Percentiles rank a stretch among this genome's conserved stretches.
phyloP scores from a whole-genome alignment of 2,888 invertebrate species.

The Phrixothrix hirtus region DNA sequence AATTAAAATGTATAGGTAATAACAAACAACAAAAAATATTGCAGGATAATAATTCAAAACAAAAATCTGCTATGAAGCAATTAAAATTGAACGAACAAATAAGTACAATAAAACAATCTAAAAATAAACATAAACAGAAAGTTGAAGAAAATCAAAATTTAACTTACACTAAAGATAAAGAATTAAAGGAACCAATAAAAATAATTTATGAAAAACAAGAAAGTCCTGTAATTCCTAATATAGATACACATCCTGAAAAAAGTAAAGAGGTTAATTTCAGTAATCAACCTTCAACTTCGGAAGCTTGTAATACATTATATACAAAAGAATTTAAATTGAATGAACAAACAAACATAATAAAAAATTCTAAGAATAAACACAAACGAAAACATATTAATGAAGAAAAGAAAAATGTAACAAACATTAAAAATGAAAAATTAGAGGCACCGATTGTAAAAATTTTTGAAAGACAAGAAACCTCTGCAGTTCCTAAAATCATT shows the following conservation, averaged over 20 bases:
- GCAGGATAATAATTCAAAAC: background rate
- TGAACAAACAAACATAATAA: no score
- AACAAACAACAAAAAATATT: slow-evolving; percentile 23
- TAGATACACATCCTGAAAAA: slow-evolving; percentile 38
- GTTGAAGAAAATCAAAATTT: slow-evolving; percentile 23
- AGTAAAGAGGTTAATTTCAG: background rate
- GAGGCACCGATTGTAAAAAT: slow-evolving; percentile 38
- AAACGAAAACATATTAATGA: background rate
- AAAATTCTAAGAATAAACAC: no score
- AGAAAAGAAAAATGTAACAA: background rate
- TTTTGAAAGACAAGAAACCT: slow-evolving; percentile 39
- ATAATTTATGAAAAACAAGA: slow-evolving; percentile 44
- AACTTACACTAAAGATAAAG: background rate
- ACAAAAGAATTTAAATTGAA: no score
- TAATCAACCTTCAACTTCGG: background rate
- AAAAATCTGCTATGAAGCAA: background rate
- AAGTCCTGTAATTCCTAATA: slow-evolving; percentile 38
- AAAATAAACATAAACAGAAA: slow-evolving; percentile 22
- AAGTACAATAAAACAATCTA: slow-evolving; percentile 31
- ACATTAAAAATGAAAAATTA: background rate
- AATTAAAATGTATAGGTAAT: slow-evolving; percentile 36
- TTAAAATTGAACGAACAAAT: background rate
- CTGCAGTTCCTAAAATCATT: slow-evolving; percentile 40
- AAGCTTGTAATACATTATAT: background rate
- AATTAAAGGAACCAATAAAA: slow-evolving; percentile 19